Conservation (phyloP, 2,113 vertebrate species). For the Grus americana region DNA sequence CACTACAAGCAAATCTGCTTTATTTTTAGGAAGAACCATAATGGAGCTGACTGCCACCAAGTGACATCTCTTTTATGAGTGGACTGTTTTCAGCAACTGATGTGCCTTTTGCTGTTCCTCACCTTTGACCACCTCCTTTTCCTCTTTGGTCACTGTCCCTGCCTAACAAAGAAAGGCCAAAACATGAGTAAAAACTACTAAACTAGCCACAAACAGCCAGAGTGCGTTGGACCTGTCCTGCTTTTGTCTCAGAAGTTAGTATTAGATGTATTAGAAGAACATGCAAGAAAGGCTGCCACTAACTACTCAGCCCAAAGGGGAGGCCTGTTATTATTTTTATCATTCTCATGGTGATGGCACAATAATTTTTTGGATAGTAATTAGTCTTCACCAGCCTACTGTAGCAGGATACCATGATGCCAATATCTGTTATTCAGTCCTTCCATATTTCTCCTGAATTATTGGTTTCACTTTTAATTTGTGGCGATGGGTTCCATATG, state of each 20-base stretch:
- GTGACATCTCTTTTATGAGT: neutral
- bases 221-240: neutral
- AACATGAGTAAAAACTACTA: neutral
- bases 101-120: neutral
- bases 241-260: neutral
- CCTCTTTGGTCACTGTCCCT: neutral
- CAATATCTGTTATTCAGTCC: neutral
- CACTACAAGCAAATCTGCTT: neutral
- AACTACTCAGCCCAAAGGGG: neutral
- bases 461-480: neutral
- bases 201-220: neutral
- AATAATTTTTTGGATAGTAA: neutral
- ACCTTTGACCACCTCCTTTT: neutral
- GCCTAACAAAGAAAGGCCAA: neutral
- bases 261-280: neutral
- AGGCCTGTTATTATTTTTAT: neutral
- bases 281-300: neutral
- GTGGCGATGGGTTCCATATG: neutral
- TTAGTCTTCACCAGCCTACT: neutral
- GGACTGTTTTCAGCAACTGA: neutral
- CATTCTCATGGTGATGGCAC: neutral
- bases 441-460: neutral
- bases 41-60: neutral
- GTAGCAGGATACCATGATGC: neutral
- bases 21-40: conserved; percentile 52